Evolutionary conservation across 2,888 invertebrate genomes (phyloP).

Genomic region (Schizotus pectinicornis): DNA sequence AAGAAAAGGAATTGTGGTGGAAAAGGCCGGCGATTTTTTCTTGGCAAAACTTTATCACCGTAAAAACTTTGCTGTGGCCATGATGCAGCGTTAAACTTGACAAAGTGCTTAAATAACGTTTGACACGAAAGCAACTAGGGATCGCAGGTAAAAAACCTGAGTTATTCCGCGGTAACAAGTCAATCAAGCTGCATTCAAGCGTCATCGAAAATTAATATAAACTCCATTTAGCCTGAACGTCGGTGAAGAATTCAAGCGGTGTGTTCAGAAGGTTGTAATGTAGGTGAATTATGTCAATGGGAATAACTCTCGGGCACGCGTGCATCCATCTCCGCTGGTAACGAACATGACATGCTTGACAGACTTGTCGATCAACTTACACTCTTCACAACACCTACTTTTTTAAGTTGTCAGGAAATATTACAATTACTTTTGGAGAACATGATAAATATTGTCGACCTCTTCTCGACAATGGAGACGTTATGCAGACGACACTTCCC

Average conservation of each 20-base stretch:
- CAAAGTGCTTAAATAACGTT: too few relatives aligned
- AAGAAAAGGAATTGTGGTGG: too few relatives aligned
- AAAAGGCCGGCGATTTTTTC: too few relatives aligned
- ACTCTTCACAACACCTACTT: slow-evolving; percentile 16
- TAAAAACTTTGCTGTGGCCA: too few relatives aligned
- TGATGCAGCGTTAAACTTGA: too few relatives aligned
- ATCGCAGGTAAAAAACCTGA: slow-evolving; percentile 4
- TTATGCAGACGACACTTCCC: too few relatives aligned
- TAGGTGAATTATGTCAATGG: slow-evolving; percentile 29
- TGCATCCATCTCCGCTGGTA: slow-evolving; percentile 26
- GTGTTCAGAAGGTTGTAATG: slow-evolving; percentile 14
- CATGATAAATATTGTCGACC: slow-evolving; percentile 13
- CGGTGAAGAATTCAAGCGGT: slow-evolving; percentile 9
- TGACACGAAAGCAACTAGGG: too few relatives aligned
- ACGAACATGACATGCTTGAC: slow-evolving; percentile 40
- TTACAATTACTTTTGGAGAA: slow-evolving; percentile 18
- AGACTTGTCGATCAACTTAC: slow-evolving; percentile 38
- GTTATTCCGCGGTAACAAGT: slow-evolving; percentile 18
- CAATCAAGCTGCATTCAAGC: slow-evolving; percentile 24
- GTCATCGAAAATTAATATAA: slow-evolving; percentile 20
- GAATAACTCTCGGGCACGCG: slow-evolving; percentile 28
- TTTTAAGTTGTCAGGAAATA: slow-evolving; percentile 19
- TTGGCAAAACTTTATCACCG: too few relatives aligned
- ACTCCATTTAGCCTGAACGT: slow-evolving; percentile 10
- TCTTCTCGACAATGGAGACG: too few relatives aligned